Conservation (phyloP, 2,113 vertebrate genomes). For the Macquaria ambigua region DNA sequence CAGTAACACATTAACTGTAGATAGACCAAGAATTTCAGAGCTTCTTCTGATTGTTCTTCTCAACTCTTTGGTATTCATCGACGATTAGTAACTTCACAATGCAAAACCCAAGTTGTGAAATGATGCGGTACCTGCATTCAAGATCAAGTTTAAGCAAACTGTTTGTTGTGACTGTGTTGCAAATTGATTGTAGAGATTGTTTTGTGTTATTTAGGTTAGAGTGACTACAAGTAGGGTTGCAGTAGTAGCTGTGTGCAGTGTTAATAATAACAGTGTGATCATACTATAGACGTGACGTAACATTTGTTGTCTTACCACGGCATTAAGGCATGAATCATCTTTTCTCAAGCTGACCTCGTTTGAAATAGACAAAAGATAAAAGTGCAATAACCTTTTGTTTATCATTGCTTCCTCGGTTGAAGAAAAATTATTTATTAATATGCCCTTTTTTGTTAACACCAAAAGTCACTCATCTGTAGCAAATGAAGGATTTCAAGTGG, state of each 20-base stretch:
- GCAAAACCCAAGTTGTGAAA: constrained; percentile 50
- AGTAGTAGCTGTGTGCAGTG: constrained; percentile 83
- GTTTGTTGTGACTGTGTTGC: constrained; percentile 80
- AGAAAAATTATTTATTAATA: constrained; percentile 62
- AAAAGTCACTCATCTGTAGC: constrained; percentile 79
- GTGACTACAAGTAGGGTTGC: constrained; percentile 75
- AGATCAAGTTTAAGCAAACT: constrained; percentile 65
- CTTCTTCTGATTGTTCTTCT: constrained; percentile 65
- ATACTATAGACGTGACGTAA: constrained; percentile 81
- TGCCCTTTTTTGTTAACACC: constrained; percentile 76
- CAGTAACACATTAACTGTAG: constrained; percentile 80
- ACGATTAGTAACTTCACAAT: constrained; percentile 44
- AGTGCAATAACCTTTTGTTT: constrained; percentile 87
- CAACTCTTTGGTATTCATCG: constrained; percentile 49
- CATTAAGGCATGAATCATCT: constrained; percentile 81
- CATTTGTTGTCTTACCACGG: constrained; percentile 76
- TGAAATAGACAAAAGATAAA: constrained; percentile 81
- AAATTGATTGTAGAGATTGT: constrained; percentile 76
- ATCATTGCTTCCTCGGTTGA: constrained; percentile 80
- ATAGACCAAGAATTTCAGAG: constrained; percentile 62
- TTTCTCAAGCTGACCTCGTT: constrained; percentile 81
- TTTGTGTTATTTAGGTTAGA: constrained; percentile 77
- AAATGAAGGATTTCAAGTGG: constrained; percentile 67
- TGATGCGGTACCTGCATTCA: constrained; percentile 59
- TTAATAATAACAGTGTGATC: constrained; percentile 83